Conservation (phyloP, 2,797 vertebrate species). For the Champsocephalus gunnari region DNA sequence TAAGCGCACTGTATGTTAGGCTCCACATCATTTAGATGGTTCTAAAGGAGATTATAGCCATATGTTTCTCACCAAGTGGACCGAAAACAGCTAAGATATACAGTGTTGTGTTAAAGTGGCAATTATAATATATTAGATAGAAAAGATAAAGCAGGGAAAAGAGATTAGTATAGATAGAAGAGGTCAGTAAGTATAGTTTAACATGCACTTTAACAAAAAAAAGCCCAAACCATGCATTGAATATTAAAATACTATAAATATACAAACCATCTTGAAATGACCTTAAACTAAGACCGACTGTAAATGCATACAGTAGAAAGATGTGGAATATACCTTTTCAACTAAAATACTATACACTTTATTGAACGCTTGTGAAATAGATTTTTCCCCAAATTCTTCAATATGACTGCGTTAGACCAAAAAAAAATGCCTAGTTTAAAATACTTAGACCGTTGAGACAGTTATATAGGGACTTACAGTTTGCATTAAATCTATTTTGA, state of each 20-base stretch:
- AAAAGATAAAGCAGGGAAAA: conserved; percentile 2
- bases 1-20: conserved; percentile 47
- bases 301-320: background rate
- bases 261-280: background rate
- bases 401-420: background rate
- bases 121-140: conserved; percentile 38
- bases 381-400: background rate
- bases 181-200: conserved; percentile 16
- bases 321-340: background rate
- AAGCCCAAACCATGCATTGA: conserved; percentile 26
- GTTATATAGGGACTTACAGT: background rate
- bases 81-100: conserved; percentile 28
- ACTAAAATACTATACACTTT: conserved; percentile 8
- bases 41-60: conserved; percentile 75
- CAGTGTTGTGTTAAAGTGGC: conserved; percentile 38
- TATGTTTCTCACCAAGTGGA: conserved; percentile 57
- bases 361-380: background rate
- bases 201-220: conserved; percentile 53
- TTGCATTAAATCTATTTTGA: conserved; percentile 15
- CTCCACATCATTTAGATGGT: conserved; percentile 57
- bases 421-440: background rate
- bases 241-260: conserved; percentile 25
- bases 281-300: background rate
- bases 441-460: background rate
- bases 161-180: conserved; percentile 10